A percentile compares a stretch with the other conserved stretches of the same genome.
phyloP scores from a whole-genome alignment of 2,113 vertebrate genomes.

The Globicephala melas region DNA sequence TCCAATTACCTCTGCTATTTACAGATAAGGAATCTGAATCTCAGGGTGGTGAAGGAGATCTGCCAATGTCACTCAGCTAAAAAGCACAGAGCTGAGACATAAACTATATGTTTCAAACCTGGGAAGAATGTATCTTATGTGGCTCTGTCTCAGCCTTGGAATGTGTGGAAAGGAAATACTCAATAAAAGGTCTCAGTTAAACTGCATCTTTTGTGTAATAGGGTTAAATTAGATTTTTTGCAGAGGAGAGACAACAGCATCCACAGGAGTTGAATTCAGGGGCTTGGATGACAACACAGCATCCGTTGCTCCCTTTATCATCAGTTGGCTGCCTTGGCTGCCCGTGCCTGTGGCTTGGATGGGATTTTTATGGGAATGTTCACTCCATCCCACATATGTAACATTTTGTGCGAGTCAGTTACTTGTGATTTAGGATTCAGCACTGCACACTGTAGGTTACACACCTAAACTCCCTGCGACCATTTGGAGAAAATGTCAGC shows the following conservation, averaged over 20 bases:
- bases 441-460: not conserved
- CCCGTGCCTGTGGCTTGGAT: slow-evolving; percentile 32
- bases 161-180: not conserved
- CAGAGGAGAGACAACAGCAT: not conserved
- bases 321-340: not conserved
- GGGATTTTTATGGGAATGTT: slow-evolving; percentile 49
- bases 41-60: not conserved
- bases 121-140: not conserved
- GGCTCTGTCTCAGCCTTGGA: not conserved
- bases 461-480: slow-evolving; percentile 8
- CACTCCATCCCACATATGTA: not conserved
- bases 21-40: not conserved
- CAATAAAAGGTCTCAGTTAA: not conserved
- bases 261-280: not conserved
- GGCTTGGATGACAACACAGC: not conserved
- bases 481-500: not conserved
- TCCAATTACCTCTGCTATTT: not conserved
- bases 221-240: not conserved
- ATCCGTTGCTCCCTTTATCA: not conserved
- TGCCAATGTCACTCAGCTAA: not conserved
- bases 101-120: not conserved
- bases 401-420: slow-evolving; percentile 56
- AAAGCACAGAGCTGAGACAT: not conserved
- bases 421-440: slow-evolving; percentile 31
- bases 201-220: not conserved